Evolutionary conservation across 2,113 vertebrate genomes (phyloP), one percentile per base, ranked within the genome.

Genomic region (Trochalopteron elliotii): DNA sequence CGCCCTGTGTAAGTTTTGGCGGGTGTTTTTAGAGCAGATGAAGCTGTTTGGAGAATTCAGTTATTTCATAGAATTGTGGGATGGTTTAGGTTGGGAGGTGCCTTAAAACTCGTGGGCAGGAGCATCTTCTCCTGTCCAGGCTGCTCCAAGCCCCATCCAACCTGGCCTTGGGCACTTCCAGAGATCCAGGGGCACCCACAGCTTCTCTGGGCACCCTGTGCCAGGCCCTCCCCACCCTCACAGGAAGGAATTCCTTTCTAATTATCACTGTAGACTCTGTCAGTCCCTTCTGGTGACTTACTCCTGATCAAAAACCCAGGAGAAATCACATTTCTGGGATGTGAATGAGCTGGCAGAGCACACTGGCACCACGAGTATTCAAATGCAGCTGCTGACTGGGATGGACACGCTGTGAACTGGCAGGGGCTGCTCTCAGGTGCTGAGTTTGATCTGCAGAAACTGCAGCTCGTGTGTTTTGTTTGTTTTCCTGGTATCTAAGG

Each of bases 81-180:
- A 4, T 31, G 49, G 16, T 22, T 64, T 27, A 0, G 35, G 47
- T 7, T 12, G 18, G 45, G 31, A 49, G 18, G 52, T 4, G 12
- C 42, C 44, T 89, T 33, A 33, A 72, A 81, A 7, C 25, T 12
- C 49, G 2, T 3, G 39, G 39, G 56, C 65, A 47, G 49, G 24
- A 42, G 31, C 49, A 52, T 1, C 7, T 65, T 1, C 11, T 18
- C 0, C n/a, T 22, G 4, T 8, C 35, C 76, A 3, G 35, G 25
- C 0, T 10, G 22, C 35, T 72, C 67, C 76, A 27, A 64, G 10
- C 7, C 16, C 35, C 0, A 0, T 50, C 52, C 61, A 76, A 0
- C 85, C 76, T 23, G 27, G 7, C n/a, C 33, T 33, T 9, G 86
- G 86, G 0, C 68, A 20, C 15, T 57, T 0, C 31, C 76, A 59